phyloP scores from a whole-genome alignment of 2,888 invertebrate species.

The Brachyptera putata region DNA sequence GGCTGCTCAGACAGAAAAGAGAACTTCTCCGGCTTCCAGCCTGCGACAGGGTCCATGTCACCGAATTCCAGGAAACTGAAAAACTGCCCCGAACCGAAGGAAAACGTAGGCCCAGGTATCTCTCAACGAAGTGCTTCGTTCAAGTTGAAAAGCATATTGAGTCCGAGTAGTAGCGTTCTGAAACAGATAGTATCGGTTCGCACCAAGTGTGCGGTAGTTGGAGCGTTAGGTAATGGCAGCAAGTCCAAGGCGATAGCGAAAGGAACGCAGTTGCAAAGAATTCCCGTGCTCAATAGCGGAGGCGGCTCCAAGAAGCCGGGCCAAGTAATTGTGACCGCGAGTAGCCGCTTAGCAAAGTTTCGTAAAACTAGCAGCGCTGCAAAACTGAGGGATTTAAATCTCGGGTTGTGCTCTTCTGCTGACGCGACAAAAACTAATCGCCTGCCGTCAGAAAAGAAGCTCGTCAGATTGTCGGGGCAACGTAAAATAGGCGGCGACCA shows the following conservation, averaged over 20 bases:
- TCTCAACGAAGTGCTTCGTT: conserved; percentile 22
- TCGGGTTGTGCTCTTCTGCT: background rate
- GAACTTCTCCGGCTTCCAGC: conserved; percentile 21
- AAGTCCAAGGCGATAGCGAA: conserved; percentile 1
- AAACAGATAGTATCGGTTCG: conserved; percentile 28
- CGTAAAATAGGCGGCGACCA: conserved; percentile 1
- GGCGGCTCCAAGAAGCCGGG: background rate
- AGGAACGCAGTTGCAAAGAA: background rate
- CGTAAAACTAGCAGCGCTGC: background rate
- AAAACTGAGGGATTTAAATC: background rate
- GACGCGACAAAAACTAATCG: background rate
- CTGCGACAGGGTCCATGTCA: no score
- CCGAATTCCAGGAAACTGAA: conserved; percentile 11
- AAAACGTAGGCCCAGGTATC: conserved; percentile 26
- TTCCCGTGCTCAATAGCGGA: background rate
- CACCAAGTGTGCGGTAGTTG: conserved; percentile 25
- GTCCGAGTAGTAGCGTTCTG: conserved; percentile 14
- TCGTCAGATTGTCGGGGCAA: background rate
- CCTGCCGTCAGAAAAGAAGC: background rate
- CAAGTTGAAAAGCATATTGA: conserved; percentile 20
- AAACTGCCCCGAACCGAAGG: conserved; percentile 25
- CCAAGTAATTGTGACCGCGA: no score
- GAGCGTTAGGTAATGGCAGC: conserved; percentile 13
- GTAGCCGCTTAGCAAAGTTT: background rate
- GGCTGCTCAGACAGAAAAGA: conserved; percentile 27